A percentile compares a stretch with the other conserved stretches of the same genome.
phyloP scores from a whole-genome alignment of 2,797 vertebrate species.

The Menidia menidia region DNA sequence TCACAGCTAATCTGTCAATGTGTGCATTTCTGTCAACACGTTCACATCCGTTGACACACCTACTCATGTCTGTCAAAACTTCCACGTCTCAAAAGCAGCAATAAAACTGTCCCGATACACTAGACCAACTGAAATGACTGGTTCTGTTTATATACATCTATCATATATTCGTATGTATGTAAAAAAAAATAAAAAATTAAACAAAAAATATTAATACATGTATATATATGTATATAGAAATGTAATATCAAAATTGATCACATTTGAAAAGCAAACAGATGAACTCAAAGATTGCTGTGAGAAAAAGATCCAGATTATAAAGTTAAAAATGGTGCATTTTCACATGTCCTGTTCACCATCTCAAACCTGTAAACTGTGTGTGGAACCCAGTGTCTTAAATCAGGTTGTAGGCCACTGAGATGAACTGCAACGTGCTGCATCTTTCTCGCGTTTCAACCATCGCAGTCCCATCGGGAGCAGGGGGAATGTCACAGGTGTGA shows the following conservation, averaged over 20 bases:
- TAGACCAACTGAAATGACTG: not conserved
- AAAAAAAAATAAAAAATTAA: not conserved
- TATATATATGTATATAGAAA: no score
- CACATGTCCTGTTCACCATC: constrained; percentile 14
- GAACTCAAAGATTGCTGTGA: not conserved
- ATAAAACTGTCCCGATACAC: not conserved
- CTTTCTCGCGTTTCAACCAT: constrained; percentile 37
- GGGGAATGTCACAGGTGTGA: constrained; percentile 37
- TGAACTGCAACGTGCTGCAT: constrained; percentile 37
- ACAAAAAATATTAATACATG: not conserved
- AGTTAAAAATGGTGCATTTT: not conserved
- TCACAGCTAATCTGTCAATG: constrained; percentile 40
- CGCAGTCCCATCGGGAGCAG: constrained; percentile 46
- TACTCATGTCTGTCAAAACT: constrained; percentile 33
- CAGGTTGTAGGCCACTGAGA: constrained; percentile 30
- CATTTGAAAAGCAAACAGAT: not conserved
- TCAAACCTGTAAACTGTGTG: constrained; percentile 26
- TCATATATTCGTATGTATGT: no score
- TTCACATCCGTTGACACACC: constrained; percentile 42
- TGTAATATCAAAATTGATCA: not conserved
- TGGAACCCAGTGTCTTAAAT: constrained; percentile 31
- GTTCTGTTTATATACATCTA: not conserved
- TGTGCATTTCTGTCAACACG: constrained; percentile 36
- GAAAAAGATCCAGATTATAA: constrained; percentile 2
- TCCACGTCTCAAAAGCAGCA: constrained; percentile 19